phyloP scores from a whole-genome alignment of 2,888 invertebrate genomes.

The Gortyna flavago region DNA sequence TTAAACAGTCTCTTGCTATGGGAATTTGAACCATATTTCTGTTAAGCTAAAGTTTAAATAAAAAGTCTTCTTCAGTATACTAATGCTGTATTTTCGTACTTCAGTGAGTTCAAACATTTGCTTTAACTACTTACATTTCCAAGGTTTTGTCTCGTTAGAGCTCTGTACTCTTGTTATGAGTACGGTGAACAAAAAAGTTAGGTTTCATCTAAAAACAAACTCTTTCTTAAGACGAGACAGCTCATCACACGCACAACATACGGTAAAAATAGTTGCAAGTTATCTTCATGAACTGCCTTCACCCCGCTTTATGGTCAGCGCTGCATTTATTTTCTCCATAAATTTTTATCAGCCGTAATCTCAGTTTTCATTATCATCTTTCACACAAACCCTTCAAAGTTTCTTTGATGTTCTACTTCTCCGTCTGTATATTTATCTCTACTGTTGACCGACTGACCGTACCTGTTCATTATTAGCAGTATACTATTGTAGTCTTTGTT shows the following conservation, averaged over 20 bases:
- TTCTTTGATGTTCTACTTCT: background rate
- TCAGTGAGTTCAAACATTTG: constrained; percentile 61
- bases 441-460: constrained; percentile 21
- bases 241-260: background rate
- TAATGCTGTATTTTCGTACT: constrained; percentile 54
- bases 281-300: background rate
- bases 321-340: too few relatives aligned
- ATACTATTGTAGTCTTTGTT: too few relatives aligned
- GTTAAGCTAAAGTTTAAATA: background rate
- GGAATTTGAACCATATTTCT: constrained; percentile 33
- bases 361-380: too few relatives aligned
- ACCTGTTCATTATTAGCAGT: constrained; percentile 15
- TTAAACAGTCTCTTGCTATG: background rate
- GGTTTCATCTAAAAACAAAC: too few relatives aligned
- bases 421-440: background rate
- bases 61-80: constrained; percentile 24
- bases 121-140: constrained; percentile 62
- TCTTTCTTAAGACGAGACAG: too few relatives aligned
- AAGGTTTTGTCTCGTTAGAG: constrained; percentile 63
- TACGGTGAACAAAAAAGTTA: constrained; percentile 15
- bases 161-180: constrained; percentile 30
- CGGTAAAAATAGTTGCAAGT: background rate
- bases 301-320: too few relatives aligned
- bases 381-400: too few relatives aligned
- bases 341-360: too few relatives aligned